These are phyloP conservation scores for Brachypterus glaber DNA, from an alignment of 2,888 invertebrate genomes.

Conservation along the genomic window DNA sequence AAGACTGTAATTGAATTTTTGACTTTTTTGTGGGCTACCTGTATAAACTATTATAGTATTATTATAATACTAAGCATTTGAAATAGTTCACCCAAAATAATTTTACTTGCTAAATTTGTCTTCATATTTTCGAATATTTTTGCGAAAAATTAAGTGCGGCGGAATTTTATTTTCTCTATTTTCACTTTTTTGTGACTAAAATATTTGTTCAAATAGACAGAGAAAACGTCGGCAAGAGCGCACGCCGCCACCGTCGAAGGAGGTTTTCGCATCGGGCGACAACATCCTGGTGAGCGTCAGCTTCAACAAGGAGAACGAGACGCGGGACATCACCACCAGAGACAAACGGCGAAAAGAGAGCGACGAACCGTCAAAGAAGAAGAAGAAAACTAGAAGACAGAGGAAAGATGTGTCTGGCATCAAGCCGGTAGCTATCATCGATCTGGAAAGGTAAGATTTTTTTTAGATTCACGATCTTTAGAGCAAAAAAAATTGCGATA, in stretches of 20 bases:
- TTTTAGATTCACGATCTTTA: no score
- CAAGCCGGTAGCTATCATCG: constrained; percentile 77
- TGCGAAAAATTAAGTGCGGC: no score
- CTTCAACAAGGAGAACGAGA: constrained; percentile 61
- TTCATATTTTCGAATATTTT: no score
- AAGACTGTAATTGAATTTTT: no score
- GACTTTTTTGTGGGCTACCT: no score
- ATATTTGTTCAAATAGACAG: constrained; percentile 37
- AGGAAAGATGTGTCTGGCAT: constrained; percentile 37
- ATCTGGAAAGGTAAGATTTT: constrained; percentile 75
- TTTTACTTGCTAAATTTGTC: no score
- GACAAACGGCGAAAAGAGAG: constrained; percentile 36
- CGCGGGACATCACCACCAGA: constrained; percentile 33
- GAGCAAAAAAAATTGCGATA: no score
- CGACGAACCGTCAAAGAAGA: constrained; percentile 28
- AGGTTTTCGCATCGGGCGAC: constrained; percentile 87
- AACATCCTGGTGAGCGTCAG: constrained; percentile 89
- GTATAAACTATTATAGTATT: no score
- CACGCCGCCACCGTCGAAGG: constrained; percentile 67
- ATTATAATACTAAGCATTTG: no score
- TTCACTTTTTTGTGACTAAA: no score
- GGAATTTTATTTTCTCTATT: no score
- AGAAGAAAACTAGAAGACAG: constrained; percentile 36
- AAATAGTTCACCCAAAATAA: no score
- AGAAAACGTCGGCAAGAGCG: constrained; percentile 38